These are phyloP conservation scores for Aleiodes alternator DNA, from an alignment of 2,888 invertebrate species.

Conservation along the genomic window DNA sequence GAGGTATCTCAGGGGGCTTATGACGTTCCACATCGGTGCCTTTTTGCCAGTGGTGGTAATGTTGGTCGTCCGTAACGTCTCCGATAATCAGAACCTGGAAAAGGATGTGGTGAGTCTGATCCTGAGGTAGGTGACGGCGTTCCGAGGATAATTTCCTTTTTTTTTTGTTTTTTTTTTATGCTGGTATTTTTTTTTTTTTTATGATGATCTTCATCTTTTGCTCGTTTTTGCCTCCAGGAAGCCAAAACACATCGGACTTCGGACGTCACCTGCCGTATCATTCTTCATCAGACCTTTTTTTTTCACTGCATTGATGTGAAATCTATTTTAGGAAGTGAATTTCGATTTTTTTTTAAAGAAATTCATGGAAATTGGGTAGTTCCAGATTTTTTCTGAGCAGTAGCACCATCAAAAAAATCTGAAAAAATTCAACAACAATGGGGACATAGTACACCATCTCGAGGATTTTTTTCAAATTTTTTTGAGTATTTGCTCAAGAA, in stretches of 20 bases:
- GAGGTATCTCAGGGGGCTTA: constrained; percentile 47
- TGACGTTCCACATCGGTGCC: constrained; percentile 56
- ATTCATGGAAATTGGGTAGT: neutral
- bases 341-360: no score
- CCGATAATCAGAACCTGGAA: constrained; percentile 43
- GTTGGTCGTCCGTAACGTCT: constrained; percentile 46
- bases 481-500: no score
- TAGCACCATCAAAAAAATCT: neutral
- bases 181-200: neutral
- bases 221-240: neutral
- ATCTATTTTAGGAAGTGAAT: no score
- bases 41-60: constrained; percentile 45
- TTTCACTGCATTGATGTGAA: no score
- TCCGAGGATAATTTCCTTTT: constrained; percentile 29
- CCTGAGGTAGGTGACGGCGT: constrained; percentile 45
- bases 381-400: neutral
- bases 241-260: constrained; percentile 6
- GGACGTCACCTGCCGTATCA: constrained; percentile 20
- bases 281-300: no score
- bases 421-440: no score
- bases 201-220: neutral
- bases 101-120: constrained; percentile 48
- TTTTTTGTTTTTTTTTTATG: constrained; percentile 7
- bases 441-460: no score
- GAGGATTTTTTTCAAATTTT: neutral